Percentiles rank a stretch among this genome's conserved stretches.
These are phyloP conservation scores for Muschampia plurimacula DNA, from an alignment of 2,888 invertebrate species.

Conservation along the genomic window DNA sequence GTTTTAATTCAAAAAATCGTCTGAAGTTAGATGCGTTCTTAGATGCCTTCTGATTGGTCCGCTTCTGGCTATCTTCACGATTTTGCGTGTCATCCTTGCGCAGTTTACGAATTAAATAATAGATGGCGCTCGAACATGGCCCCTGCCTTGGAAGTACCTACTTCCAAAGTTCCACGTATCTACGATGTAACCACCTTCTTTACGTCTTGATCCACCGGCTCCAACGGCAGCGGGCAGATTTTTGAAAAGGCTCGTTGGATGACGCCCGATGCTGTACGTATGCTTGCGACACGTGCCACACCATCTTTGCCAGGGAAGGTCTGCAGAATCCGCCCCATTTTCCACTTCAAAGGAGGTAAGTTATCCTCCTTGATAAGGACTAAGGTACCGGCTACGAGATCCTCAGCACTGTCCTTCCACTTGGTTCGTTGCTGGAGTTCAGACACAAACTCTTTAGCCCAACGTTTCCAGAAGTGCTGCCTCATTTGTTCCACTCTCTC, in stretches of 20 bases:
- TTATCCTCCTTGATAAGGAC: background rate
- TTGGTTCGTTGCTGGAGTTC: conserved; percentile 1
- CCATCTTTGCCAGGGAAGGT: background rate
- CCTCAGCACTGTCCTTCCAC: background rate
- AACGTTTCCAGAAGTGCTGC: background rate
- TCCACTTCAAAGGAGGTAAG: background rate
- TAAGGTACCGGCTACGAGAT: background rate
- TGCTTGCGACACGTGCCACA: background rate
- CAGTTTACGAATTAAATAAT: too few species aligned
- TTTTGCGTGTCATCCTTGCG: too few species aligned
- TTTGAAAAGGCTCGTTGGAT: background rate
- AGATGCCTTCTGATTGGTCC: too few species aligned
- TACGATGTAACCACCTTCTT: too few species aligned
- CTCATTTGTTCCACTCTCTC: background rate
- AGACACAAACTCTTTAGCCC: conserved; percentile 2
- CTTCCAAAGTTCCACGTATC: too few species aligned
- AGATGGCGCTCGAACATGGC: too few species aligned
- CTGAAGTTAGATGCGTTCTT: too few species aligned
- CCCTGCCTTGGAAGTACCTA: too few species aligned
- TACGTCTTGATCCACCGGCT: too few species aligned
- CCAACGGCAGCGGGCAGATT: background rate
- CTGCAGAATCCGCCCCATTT: background rate
- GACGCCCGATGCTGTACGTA: conserved; percentile 2
- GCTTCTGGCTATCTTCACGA: too few species aligned
- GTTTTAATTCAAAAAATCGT: too few species aligned